Base-by-base conservation (phyloP, 2,113 vertebrate genomes). In the Python bivittatus region DNA sequence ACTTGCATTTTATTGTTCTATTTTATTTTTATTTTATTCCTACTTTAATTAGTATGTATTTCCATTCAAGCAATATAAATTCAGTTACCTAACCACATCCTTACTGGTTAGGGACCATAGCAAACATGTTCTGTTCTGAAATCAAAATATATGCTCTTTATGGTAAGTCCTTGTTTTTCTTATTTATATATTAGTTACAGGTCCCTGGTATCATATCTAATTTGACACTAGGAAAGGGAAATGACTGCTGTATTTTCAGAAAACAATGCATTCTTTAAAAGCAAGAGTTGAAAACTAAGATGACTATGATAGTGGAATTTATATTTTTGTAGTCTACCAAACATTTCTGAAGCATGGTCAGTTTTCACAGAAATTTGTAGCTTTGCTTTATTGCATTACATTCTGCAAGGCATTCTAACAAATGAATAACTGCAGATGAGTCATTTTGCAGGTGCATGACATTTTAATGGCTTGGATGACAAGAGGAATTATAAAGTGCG, bases 341-440 rank as follows among this genome's bases (percentile, higher is more conserved):
- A 33, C 4, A 1, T 42, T 33, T 48, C 27, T 33, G 20, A 58
- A 84, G 53, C 15, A 38, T 20, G 12, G 2, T 48, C 72, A 48
- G 1, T 56, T 92, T 68, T 84, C 53, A 58, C 0, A 53, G 25
- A 27, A 61, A 4, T 88, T 92, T 83, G 25, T 91, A 56, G 38
- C 58, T 90, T 85, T 33, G 85, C 2, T 83, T 86, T 83, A 8
- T 8, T 44, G 25, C 20, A 48, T 91, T 42, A 48, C 20, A 56
- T 60, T 54, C 9, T 0, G 0, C 17, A 42, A 86, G 60, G 84
- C 61, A 33, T 53, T 83, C 88, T 10, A 33, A 0, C 17, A 0
- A 0, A 17, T 2, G 9, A 6, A 15, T 86, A 54, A 13, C 25
- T 4, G 56, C 27, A 11, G 0, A 15, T 8, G 22, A 53, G 84